Evolutionary conservation across 2,888 invertebrate species (phyloP), one percentile per base, ranked within the genome.

Genomic region (Euplexia lucipara): DNA sequence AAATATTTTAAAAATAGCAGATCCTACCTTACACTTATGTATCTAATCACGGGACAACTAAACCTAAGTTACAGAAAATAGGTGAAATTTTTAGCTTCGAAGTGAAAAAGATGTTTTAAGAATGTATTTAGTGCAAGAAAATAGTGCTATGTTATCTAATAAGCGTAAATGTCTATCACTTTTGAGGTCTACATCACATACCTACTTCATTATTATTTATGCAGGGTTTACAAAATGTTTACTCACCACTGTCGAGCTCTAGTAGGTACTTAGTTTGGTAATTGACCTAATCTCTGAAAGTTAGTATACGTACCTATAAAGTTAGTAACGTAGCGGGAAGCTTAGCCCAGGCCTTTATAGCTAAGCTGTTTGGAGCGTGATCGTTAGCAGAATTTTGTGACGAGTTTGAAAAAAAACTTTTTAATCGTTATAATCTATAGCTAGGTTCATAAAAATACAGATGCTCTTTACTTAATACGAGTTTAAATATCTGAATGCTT

Each of bases 291-390:
- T 59, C 65, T 48, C 30, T 47, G 65, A 70, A 77, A 52, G 34
- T 65, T 59, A 59, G 48, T 62, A 62, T 66, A 83, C 69, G 56
- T 82, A 78, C 77, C 79, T 69, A 79, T 57, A 59, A 59, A 51
- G 59, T 72, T 65, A 68, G 53, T 56, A 48, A 67, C 56, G 78
- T 81, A 81, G 86, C 86, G 68, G 82, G 57, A 91, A 90, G 91
- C 91, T 87, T 82, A 81, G 86, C 88, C n/a, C 82, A 86, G 80
- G 83, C 83, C 77, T 74, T 76, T 80, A 52, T 66, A 75, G 84
- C 84, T 86, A 86, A 85, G 88, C 88, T 80, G 82, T 75, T 78
- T 77, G 70, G 83, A 88, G 90, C 90, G 88, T 90, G 90, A 54
- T 75, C 37, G 52, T 71, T 83, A 86, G 86, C 87, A 74, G 76